phyloP scores from a whole-genome alignment of 2,888 invertebrate species.

The Hemicrepidius hirtus region DNA sequence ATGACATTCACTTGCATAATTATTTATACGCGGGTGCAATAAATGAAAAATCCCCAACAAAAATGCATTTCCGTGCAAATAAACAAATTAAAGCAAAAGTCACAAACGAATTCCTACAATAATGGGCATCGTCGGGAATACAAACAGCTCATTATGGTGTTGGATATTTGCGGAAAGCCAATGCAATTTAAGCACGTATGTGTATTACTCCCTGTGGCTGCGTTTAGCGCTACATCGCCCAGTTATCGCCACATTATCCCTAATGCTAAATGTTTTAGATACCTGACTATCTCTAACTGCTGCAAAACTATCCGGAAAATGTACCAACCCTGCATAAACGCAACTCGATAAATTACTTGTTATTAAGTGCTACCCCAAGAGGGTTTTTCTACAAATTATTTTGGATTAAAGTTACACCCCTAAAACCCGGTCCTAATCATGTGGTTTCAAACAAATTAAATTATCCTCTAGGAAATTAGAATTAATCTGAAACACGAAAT shows the following conservation, averaged over 20 bases:
- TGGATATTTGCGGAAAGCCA: constrained; percentile 58
- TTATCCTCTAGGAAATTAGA: too few relatives aligned
- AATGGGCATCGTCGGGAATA: constrained; percentile 55
- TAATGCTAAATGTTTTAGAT: constrained; percentile 54
- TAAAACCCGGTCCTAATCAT: too few relatives aligned
- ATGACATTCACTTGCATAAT: background rate
- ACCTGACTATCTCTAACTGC: constrained; percentile 53
- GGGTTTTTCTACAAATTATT: background rate
- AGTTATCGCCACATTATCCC: constrained; percentile 53
- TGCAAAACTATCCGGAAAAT: constrained; percentile 46
- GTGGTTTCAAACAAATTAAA: too few relatives aligned
- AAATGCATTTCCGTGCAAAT: constrained; percentile 5
- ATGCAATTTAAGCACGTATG: constrained; percentile 61
- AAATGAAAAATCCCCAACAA: background rate
- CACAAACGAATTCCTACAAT: constrained; percentile 61
- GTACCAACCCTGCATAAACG: constrained; percentile 35
- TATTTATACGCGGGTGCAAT: background rate
- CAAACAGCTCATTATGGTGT: constrained; percentile 59
- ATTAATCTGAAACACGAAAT: too few relatives aligned
- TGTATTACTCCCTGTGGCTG: constrained; percentile 52
- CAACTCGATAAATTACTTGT: constrained; percentile 33
- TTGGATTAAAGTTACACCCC: background rate
- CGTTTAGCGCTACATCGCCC: constrained; percentile 49
- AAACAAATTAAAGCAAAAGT: constrained; percentile 23
- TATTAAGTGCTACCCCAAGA: constrained; percentile 4